Base-by-base conservation (phyloP, 1,140 invertebrate species). In the Trichoplusia ni region DNA sequence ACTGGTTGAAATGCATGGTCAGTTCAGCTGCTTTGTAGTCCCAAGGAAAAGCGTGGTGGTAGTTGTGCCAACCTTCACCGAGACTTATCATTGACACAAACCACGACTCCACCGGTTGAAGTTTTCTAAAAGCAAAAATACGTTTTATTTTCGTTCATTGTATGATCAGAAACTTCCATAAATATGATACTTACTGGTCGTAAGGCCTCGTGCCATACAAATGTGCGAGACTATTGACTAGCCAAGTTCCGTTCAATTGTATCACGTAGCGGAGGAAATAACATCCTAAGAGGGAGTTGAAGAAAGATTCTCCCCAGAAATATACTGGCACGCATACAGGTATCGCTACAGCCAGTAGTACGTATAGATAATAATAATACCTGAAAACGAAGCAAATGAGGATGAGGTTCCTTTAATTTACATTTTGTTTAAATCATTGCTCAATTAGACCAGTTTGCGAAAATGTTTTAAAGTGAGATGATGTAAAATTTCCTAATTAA, bases 241-340 rank as follows among this genome's bases (percentile, higher is more conserved):
- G 87, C 97, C 97, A 98, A 0, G 97, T 98, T 0, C 93, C 82
- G 79, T 98, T 94, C 3, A 98, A 89, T 21, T 92, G 91, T 0
- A 94, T 2, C 0, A 93, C 90, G 77, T 97, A 97, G 33, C 97
- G 92, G 9, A 94, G 85, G 23, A 97, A 86, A 25, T 92, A 93
- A 11, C 86, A 75, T 0, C 90, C 73, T 56, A 94, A 92, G 69
- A 94, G 89, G 0, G 93, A 86, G 18, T 89, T 87, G 69, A 89
- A 86, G 2, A 84, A 81, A 13, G 89, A 91, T 77, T 96, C 95
- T 13, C 94, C 93, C 92, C 95, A 97, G 64, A 93, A 95, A 66
- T 93, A 92, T 77, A 93, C 51, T 29, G 54, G 54, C 6, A 94
- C 89, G 77, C 83, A 90, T 0, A 95, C 94, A 4, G 97, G 97